phyloP scores from a whole-genome alignment of 1,140 invertebrate genomes.

The Cataglyphis hispanica region DNA sequence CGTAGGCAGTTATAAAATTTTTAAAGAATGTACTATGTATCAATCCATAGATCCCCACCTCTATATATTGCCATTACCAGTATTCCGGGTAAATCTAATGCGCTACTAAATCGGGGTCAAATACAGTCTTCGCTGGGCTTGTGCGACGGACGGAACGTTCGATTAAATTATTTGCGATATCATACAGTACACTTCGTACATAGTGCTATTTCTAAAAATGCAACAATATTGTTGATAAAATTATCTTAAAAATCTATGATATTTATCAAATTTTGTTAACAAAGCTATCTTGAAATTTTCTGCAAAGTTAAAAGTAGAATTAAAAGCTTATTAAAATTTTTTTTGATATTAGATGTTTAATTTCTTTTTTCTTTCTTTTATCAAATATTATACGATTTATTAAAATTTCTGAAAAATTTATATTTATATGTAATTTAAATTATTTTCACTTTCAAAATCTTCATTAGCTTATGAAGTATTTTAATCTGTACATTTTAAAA shows the following conservation, averaged over 20 bases:
- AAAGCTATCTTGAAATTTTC: background rate
- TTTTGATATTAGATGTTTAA: background rate
- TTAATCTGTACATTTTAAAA: background rate
- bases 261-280: constrained; percentile 12
- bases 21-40: background rate
- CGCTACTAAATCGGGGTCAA: background rate
- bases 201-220: constrained; percentile 11
- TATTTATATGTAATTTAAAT: background rate
- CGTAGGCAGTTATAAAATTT: background rate
- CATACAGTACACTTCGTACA: background rate
- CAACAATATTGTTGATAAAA: constrained; percentile 2
- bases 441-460: background rate
- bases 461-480: background rate
- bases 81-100: background rate
- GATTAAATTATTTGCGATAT: background rate
- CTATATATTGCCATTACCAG: background rate
- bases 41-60: background rate
- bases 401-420: background rate
- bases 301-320: background rate
- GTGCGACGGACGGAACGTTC: background rate
- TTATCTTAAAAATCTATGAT: background rate
- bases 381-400: background rate
- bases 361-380: too few relatives aligned
- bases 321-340: background rate
- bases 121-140: constrained; percentile 19